These are phyloP conservation scores for Dicentrarchus labrax DNA, from an alignment of 2,113 vertebrate species.

Conservation along the genomic window DNA sequence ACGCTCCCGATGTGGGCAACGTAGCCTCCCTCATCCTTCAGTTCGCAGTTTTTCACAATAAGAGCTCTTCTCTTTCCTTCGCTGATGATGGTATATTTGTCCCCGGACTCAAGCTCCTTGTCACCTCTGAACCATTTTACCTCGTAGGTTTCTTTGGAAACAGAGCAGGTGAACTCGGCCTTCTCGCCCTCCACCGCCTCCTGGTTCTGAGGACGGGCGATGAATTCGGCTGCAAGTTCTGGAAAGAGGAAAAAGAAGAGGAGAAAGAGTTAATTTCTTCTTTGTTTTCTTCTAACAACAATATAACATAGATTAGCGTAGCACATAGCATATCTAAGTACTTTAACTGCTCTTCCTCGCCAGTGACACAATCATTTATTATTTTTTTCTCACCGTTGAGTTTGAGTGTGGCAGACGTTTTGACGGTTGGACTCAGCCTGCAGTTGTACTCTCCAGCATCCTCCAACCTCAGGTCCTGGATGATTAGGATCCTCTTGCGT, in stretches of 20 bases:
- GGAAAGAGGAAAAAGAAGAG: neutral
- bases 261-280: too few relatives aligned
- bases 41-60: constrained; percentile 88
- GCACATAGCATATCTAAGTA: too few relatives aligned
- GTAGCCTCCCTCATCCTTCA: constrained; percentile 92
- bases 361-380: neutral
- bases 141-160: constrained; percentile 93
- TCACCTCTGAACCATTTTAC: constrained; percentile 93
- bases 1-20: constrained; percentile 88
- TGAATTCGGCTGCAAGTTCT: constrained; percentile 99
- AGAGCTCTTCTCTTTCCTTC: constrained; percentile 94
- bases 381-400: constrained; percentile 87
- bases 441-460: constrained; percentile 92
- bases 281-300: too few relatives aligned
- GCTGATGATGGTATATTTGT: constrained; percentile 91
- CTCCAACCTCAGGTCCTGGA: constrained; percentile 90
- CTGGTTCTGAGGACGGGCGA: constrained; percentile 92
- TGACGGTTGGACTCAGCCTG: constrained; percentile 86
- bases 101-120: constrained; percentile 86
- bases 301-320: too few relatives aligned
- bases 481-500: constrained; percentile 91
- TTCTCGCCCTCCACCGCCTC: constrained; percentile 97
- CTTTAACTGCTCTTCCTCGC: too few relatives aligned
- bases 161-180: constrained; percentile 94
- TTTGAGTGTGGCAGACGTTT: constrained; percentile 90